Evolutionary conservation across 2,797 vertebrate species (phyloP), one percentile per base, ranked within the genome.

Genomic region (Acanthopagrus latus): DNA sequence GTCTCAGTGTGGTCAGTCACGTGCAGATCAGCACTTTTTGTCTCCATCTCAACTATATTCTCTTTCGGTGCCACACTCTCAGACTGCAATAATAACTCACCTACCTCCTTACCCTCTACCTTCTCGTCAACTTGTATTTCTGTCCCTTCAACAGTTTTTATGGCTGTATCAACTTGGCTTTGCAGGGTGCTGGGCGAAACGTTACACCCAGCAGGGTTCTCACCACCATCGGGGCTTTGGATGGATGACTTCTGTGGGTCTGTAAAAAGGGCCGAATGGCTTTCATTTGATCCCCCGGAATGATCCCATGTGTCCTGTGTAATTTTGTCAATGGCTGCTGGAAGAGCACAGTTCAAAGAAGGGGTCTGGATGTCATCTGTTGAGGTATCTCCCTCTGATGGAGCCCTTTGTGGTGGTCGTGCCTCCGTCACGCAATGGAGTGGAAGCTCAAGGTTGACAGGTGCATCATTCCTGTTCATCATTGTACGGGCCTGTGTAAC

Each of bases 241-340:
- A 77, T 21, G 20, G 71, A 47, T 64, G 87, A 78, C 83, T 90
- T 93, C 68, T 86, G 88, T 48, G 52, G 52, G 52, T 84, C 85
- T 80, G 86, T 82, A 76, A 88, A 80, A 91, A 80, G 86, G 68
- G 55, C 78, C 20, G 64, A 44, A 50, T 48, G 70, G 79, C 80
- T 86, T 87, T 90, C 88, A 84, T 60, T 88, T 88, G 89, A 93
- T 91, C 87, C 90, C 25, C 70, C 88, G 87, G 90, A 91, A 91
- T 86, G 89, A 86, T 83, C 81, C 74, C 27, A 56, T 78, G 78
- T 76, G 58, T 67, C 86, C 80, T 76, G 83, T 68, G 76, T 74
- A 65, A 69, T 80, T 85, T 78, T 77, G 60, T 86, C 85, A 82
- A 66, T 60, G 50, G 75, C 60, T 63, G 80, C 56, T 72, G 60